phyloP scores from a whole-genome alignment of 2,113 vertebrate genomes.

The Spermophilus dauricus region DNA sequence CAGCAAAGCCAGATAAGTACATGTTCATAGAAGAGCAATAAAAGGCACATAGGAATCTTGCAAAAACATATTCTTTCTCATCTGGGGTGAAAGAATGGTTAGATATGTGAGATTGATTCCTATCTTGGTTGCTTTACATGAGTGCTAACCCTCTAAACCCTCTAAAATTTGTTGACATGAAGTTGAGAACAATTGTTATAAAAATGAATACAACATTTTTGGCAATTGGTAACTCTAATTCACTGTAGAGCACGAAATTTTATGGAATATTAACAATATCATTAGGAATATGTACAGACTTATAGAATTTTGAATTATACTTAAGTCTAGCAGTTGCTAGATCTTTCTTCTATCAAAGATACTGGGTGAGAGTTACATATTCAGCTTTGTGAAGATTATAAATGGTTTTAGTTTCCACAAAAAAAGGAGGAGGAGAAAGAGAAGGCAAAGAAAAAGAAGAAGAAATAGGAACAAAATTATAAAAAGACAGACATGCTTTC shows the following conservation, averaged over 20 bases:
- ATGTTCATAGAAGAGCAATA: neutral
- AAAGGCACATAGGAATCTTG: neutral
- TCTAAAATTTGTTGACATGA: neutral
- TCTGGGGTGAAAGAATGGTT: neutral
- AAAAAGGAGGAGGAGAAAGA: neutral
- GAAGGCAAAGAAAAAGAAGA: neutral
- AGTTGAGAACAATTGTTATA: neutral
- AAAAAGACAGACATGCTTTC: neutral
- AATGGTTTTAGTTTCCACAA: neutral
- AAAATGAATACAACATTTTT: neutral
- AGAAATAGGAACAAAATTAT: neutral
- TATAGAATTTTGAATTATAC: neutral
- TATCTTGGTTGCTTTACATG: neutral
- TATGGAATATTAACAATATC: neutral
- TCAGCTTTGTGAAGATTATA: neutral
- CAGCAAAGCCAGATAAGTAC: neutral
- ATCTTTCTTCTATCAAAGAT: neutral
- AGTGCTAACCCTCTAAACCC: neutral
- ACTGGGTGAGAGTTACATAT: neutral
- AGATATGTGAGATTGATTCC: neutral
- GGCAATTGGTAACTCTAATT: neutral
- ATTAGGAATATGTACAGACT: neutral
- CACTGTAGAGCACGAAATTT: neutral
- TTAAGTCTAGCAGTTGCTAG: neutral
- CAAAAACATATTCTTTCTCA: neutral